A percentile compares a stretch with the other conserved stretches of the same genome.
Conservation (phyloP, 1,140 invertebrate genomes). For the Bombus fervidus region DNA sequence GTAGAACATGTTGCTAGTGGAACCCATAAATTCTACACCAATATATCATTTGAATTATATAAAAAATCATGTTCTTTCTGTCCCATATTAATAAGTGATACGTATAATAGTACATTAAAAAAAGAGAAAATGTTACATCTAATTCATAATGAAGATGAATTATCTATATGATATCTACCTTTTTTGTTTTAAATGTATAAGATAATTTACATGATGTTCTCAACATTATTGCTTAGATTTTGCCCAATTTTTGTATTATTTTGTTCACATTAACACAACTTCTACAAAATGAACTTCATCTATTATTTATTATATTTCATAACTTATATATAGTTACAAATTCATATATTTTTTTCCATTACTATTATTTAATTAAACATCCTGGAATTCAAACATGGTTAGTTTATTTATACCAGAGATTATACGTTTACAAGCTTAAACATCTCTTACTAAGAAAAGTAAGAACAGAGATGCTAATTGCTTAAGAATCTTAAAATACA, state of each 20-base stretch:
- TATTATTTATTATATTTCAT: too few species aligned
- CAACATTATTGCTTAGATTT: not conserved
- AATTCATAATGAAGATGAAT: not conserved
- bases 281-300: not conserved
- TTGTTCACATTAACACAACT: not conserved
- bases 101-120: not conserved
- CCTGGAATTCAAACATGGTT: not conserved
- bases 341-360: not conserved
- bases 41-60: not conserved
- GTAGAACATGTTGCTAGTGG: not conserved
- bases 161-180: not conserved
- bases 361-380: not conserved
- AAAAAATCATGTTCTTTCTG: not conserved
- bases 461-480: too few species aligned
- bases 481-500: not conserved
- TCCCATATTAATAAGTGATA: not conserved
- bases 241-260: not conserved
- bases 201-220: not conserved
- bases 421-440: too few species aligned
- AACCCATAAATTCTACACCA: not conserved
- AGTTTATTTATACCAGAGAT: not conserved
- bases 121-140: not conserved
- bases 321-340: not conserved
- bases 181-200: not conserved
- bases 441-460: too few species aligned